phyloP scores from a whole-genome alignment of 2,113 vertebrate species.

The Turdus rufiventris region DNA sequence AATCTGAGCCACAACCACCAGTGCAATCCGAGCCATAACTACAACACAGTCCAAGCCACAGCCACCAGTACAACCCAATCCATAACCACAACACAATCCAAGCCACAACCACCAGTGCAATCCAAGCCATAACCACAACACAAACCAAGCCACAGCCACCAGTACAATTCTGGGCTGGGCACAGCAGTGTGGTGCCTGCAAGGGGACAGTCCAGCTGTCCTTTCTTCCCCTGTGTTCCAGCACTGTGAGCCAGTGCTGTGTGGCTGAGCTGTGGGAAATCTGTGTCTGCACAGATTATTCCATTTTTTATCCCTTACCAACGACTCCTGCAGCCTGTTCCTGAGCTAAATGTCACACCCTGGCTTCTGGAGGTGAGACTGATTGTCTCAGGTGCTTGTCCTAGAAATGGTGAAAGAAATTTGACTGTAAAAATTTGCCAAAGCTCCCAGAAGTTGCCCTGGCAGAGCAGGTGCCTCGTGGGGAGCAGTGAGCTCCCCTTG shows the following conservation, averaged over 20 bases:
- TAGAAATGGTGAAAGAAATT: no score
- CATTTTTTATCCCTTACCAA: background rate
- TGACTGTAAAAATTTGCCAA: background rate
- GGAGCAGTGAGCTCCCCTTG: background rate
- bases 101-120: no score
- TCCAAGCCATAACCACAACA: no score
- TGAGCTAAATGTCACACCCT: background rate
- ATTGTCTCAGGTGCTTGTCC: background rate
- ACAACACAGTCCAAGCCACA: no score
- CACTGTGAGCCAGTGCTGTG: background rate
- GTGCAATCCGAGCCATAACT: no score
- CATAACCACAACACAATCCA: no score
- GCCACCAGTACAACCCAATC: no score
- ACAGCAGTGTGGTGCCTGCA: background rate
- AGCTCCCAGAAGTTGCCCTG: background rate
- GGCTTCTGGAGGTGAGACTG: background rate
- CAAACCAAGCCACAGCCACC: no score
- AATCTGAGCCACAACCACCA: no score
- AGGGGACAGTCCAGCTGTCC: fast-evolving
- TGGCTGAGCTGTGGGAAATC: background rate
- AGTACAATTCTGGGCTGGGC: background rate
- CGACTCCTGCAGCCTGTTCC: background rate
- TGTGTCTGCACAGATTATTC: background rate
- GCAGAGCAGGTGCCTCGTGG: background rate
- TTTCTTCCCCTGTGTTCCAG: background rate